Base-by-base conservation (phyloP, 2,797 vertebrate species). In the Betta splendens region DNA sequence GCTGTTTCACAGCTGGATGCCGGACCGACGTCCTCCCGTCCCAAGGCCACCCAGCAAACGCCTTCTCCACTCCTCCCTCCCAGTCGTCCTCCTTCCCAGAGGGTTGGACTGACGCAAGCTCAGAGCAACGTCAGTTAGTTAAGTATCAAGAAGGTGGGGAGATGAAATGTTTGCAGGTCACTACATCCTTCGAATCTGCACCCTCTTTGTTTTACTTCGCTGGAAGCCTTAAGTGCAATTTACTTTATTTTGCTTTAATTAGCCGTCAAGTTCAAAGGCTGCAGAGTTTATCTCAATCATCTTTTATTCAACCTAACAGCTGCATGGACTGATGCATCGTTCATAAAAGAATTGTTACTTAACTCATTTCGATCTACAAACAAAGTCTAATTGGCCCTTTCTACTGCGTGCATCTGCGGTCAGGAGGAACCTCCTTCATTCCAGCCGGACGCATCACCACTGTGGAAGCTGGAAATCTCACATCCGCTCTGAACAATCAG, bases 1-100 rank as follows among this genome's bases (percentile, higher is more conserved):
- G 71, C 72, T 59, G 64, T 60, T 75, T 71, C 63, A 68, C 79
- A 76, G 66, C 63, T 72, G 79, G 63, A 81, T 49, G 73, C 64
- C 60, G 53, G 53, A 61, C 26, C n/a, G 68, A 43, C 25, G 12
- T 50, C 39, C 47, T 66, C 12, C 13, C 49, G 40, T 69, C 72
- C 64, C 52, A 64, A 81, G 76, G 80, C 72, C 69, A 46, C n/a
- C 17, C 6, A 8, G n/a, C n/a, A n/a, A n/a, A 20, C 42, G 64
- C 73, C 55, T 80, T 72, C 66, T 58, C 60, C 54, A 9, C 33
- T 48, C 51, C 40, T 51, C 65, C 52, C 45, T 21, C 52, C 33
- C 71, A 68, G 40, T 72, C 57, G 42, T 64, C 47, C 32, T 26
- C 75, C 54, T 50, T 57, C 13, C 20, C 10, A 7, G 9, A 26